Evolutionary conservation across 2,888 invertebrate species (phyloP).

Genomic region (Ferrisia virgata): DNA sequence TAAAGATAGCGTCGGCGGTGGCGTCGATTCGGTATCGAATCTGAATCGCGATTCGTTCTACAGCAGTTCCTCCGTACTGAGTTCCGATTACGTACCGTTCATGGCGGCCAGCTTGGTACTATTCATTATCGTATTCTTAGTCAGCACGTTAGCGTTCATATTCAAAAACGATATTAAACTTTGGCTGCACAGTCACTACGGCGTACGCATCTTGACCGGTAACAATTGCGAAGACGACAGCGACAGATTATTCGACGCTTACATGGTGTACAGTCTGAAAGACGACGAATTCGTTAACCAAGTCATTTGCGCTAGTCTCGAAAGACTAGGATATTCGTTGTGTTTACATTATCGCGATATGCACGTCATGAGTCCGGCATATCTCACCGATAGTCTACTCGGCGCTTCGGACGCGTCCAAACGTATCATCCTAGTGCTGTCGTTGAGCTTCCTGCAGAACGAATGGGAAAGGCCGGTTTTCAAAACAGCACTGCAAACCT

Average conservation of each 20-base stretch:
- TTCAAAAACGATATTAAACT: constrained; percentile 74
- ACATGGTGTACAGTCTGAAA: constrained; percentile 90
- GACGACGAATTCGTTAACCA: constrained; percentile 89
- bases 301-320: constrained; percentile 81
- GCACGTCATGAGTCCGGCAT: constrained; percentile 50
- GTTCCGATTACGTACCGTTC: constrained; percentile 71
- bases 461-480: constrained; percentile 80
- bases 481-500: constrained; percentile 74
- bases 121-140: constrained; percentile 66
- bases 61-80: constrained; percentile 53
- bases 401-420: constrained; percentile 66
- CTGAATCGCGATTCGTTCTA: constrained; percentile 53
- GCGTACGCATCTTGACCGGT: constrained; percentile 60
- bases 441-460: constrained; percentile 74
- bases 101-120: constrained; percentile 69
- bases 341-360: constrained; percentile 57
- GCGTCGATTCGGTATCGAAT: neutral
- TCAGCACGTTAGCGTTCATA: constrained; percentile 68
- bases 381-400: constrained; percentile 59
- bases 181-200: constrained; percentile 76
- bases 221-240: constrained; percentile 46
- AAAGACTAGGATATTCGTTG: constrained; percentile 64
- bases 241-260: constrained; percentile 88
- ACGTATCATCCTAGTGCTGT: constrained; percentile 75
- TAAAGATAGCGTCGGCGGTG: neutral